These are phyloP conservation scores for Orthonychiurus folsomi DNA, from an alignment of 2,888 invertebrate species.

Conservation along the genomic window DNA sequence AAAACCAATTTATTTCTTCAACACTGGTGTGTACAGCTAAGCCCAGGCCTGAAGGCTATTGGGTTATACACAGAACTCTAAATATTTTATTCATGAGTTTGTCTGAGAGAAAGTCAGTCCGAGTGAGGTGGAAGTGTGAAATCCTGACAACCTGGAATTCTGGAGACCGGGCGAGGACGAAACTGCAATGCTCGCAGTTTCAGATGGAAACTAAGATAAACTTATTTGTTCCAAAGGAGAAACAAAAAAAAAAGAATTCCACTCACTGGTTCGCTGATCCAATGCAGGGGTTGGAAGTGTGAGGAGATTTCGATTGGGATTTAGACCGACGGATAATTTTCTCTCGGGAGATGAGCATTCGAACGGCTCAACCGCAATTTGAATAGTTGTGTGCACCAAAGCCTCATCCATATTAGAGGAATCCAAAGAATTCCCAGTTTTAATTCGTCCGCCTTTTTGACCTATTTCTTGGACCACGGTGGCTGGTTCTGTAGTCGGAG, in stretches of 20 bases:
- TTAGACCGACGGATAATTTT: constrained; percentile 11
- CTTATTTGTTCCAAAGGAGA: neutral
- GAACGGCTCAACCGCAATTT: constrained; percentile 35
- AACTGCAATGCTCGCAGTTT: neutral
- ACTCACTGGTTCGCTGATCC: constrained; percentile 24
- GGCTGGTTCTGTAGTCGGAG: neutral
- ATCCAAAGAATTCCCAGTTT: neutral
- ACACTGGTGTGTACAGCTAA: neutral
- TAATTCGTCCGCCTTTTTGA: too few relatives aligned
- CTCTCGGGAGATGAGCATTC: constrained; percentile 9
- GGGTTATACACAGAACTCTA: too few relatives aligned
- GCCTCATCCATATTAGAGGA: neutral
- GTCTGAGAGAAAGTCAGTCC: neutral
- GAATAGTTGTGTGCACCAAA: constrained; percentile 21
- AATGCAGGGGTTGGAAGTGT: constrained; percentile 20
- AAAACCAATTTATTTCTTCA: neutral
- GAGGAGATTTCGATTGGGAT: constrained; percentile 19
- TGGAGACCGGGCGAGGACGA: neutral
- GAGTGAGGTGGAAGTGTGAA: neutral
- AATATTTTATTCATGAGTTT: neutral
- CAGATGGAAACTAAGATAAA: neutral
- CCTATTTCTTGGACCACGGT: neutral
- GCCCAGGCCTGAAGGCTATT: too few relatives aligned
- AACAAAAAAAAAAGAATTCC: neutral
- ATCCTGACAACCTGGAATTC: neutral